These are phyloP conservation scores for Zygaena filipendulae DNA, from an alignment of 2,888 invertebrate species.

Conservation along the genomic window DNA sequence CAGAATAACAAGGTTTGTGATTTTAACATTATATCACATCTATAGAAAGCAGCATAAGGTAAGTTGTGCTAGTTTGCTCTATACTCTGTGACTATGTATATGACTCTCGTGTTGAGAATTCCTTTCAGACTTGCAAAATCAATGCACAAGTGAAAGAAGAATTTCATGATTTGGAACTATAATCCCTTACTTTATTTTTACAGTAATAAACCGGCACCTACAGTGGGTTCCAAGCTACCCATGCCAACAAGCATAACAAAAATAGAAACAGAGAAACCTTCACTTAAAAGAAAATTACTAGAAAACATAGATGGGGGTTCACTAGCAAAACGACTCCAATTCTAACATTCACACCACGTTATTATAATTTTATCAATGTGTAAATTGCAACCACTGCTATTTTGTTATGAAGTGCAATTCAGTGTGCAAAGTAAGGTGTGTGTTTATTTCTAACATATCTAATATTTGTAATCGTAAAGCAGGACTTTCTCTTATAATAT, in stretches of 20 bases:
- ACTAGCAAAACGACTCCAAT: slow-evolving; percentile 75
- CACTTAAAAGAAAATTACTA: slow-evolving; percentile 80
- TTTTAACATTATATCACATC: too few species aligned
- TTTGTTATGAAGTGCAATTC: slow-evolving; percentile 37
- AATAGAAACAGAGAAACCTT: slow-evolving; percentile 72
- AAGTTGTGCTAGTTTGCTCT: too few species aligned
- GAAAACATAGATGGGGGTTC: slow-evolving; percentile 77
- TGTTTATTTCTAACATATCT: slow-evolving; percentile 1
- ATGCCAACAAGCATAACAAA: slow-evolving; percentile 75
- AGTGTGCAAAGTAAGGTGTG: too few species aligned
- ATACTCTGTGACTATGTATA: too few species aligned
- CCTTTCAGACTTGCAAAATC: too few species aligned
- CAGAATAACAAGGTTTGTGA: too few species aligned
- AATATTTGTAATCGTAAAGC: too few species aligned
- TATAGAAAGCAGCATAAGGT: too few species aligned
- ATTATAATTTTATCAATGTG: slow-evolving; percentile 2
- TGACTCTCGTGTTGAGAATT: too few species aligned
- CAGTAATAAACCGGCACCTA: slow-evolving; percentile 89
- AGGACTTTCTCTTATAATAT: too few species aligned
- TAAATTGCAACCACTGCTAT: slow-evolving; percentile 18
- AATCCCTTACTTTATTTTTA: slow-evolving; percentile 24
- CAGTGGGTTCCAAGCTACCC: slow-evolving; percentile 85
- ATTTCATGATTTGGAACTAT: too few species aligned
- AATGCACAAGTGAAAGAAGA: too few species aligned
- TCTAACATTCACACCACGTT: slow-evolving; percentile 39